phyloP scores from a whole-genome alignment of 2,113 vertebrate genomes.

The Toxotes chatareus region DNA sequence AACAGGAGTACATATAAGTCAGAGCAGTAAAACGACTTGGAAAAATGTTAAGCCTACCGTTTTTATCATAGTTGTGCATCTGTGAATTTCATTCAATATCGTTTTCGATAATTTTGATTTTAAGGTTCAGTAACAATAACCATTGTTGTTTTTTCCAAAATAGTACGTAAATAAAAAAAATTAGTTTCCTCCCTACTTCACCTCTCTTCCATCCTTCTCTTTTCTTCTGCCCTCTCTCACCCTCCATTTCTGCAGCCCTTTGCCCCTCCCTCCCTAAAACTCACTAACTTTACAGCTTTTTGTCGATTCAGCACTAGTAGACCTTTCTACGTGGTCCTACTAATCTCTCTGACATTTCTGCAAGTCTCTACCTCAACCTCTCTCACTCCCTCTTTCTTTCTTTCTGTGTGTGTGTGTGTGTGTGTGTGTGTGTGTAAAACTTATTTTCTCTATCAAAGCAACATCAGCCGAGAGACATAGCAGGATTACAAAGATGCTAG shows the following conservation, averaged over 20 bases:
- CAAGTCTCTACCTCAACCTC: neutral
- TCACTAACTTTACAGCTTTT: conserved; percentile 28
- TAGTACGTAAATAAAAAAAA: too few relatives aligned
- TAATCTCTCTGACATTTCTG: conserved; percentile 57
- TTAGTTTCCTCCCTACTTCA: neutral
- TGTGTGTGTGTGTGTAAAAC: neutral
- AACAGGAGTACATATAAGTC: neutral
- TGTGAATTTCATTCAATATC: neutral
- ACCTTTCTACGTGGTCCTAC: conserved; percentile 23
- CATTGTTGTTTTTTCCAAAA: neutral
- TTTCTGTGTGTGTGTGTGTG: neutral
- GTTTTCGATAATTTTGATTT: neutral
- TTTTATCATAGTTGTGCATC: neutral
- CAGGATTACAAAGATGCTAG: neutral
- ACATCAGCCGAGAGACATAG: neutral
- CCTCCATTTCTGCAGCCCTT: neutral
- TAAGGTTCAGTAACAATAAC: neutral
- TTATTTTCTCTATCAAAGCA: conserved; percentile 27
- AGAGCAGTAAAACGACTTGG: neutral
- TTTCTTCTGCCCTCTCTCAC: neutral
- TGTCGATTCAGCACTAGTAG: conserved; percentile 45
- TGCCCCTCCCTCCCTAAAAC: neutral
- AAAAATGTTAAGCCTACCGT: too few relatives aligned
- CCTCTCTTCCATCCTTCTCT: neutral
- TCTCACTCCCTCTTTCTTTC: neutral